These are phyloP conservation scores for Styela clava DNA, from an alignment of 23 tunicate species.

Conservation along the genomic window DNA sequence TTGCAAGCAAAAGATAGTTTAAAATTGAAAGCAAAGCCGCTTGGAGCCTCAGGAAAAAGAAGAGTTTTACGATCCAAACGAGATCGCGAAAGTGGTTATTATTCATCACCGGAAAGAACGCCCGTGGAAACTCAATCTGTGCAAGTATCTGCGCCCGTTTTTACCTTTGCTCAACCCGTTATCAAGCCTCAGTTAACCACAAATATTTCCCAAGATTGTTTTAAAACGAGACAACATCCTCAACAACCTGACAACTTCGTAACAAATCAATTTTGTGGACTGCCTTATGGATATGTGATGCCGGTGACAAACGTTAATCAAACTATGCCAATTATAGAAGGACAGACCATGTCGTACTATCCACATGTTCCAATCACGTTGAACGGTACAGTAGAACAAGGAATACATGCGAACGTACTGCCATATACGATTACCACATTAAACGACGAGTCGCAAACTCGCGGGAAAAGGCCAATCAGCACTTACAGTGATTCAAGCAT, in stretches of 20 bases:
- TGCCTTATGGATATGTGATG: neutral
- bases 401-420: neutral
- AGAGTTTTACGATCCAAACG: conserved; percentile 49
- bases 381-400: neutral
- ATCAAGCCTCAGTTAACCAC: neutral
- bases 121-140: conserved; percentile 1
- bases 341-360: neutral
- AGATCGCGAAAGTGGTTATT: conserved; percentile 81
- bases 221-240: neutral
- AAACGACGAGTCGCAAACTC: conserved; percentile 38
- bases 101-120: conserved; percentile 71
- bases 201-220: neutral
- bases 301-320: neutral
- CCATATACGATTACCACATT: conserved; percentile 30
- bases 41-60: conserved; percentile 44
- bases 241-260: neutral
- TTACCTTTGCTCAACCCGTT: conserved; percentile 6
- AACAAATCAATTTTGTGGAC: neutral
- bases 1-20: conserved; percentile 68
- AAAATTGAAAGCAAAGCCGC: conserved; percentile 65
- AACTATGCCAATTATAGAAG: neutral
- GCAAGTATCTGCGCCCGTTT: neutral
- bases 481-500: conserved; percentile 80
- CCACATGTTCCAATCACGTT: neutral
- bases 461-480: conserved; percentile 62